Base-by-base conservation (phyloP, 2,113 vertebrate genomes). In the Seriola quinqueradiata region DNA sequence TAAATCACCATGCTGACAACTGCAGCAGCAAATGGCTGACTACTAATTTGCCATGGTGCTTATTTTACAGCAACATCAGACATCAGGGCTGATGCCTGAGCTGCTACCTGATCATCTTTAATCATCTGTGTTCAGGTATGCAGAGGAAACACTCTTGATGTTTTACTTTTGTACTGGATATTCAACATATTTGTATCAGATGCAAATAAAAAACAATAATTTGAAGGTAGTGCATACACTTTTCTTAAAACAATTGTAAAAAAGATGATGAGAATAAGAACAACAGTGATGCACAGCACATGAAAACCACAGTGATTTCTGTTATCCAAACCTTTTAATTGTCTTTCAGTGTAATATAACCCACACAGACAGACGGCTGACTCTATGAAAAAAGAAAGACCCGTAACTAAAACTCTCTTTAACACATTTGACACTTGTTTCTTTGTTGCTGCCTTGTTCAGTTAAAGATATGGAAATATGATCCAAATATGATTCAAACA, bases 1-100 rank as follows among this genome's bases (percentile, higher is more conserved):
- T 70, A 58, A 57, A 65, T 76, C 58, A 70, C 1, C 21, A 46
- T 13, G 52, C 63, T 59, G n/a, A 8, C 0, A 1, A 14, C 32
- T n/a, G 32, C 32, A 32, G 63, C 40, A 42, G 70, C 6, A n/a
- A 58, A 52, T 38, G 42, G 8, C 55, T 81, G 71, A 63, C 46
- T 60, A 61, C 78, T 61, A 52, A 67, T 60, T 59, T 6, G 32
- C 61, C 11, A 21, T 28, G 14, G 25, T 10, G 16, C 17, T 50
- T 67, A 28, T 48, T 66, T 59, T 40, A 9, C 36, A 19, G 48
- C 17, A 52, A n/a, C 50, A 21, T 54, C 17, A n/a, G 46, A 50
- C 16, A 16, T 7, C 46, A 50, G 46, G 46, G 4, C 16, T 17
- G 46, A 19, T 50, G 16, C 5, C 46, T 19, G 16, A 50, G 14